These are phyloP conservation scores for Turdus rufiventris DNA, from an alignment of 2,113 vertebrate genomes.

Conservation along the genomic window DNA sequence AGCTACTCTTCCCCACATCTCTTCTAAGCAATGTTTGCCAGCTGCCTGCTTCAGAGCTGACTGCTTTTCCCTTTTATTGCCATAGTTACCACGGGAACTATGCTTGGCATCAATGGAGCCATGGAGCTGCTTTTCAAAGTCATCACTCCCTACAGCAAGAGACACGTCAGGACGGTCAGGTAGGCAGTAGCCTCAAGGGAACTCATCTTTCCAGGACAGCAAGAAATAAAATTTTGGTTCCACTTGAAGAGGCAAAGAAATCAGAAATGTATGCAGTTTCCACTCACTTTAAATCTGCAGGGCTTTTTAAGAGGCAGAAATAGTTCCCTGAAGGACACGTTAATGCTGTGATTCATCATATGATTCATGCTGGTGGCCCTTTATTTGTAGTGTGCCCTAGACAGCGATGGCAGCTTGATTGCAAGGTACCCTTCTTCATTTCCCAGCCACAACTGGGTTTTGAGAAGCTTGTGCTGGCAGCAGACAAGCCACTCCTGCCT, in stretches of 20 bases:
- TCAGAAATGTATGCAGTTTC: slow-evolving; percentile 25
- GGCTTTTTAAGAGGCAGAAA: slow-evolving; percentile 20
- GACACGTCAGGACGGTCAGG: slow-evolving; percentile 78
- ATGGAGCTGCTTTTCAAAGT: slow-evolving; percentile 84
- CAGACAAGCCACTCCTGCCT: neutral
- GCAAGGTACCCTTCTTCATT: neutral
- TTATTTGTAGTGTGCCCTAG: neutral
- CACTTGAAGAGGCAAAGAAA: slow-evolving; percentile 35
- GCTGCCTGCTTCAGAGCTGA: neutral
- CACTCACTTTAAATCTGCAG: neutral
- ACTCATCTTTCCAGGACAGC: neutral
- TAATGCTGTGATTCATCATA: slow-evolving; percentile 24
- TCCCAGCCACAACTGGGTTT: neutral
- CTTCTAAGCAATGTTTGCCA: neutral
- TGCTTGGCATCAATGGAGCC: slow-evolving; percentile 83
- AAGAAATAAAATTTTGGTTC: slow-evolving; percentile 54
- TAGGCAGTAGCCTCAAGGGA: slow-evolving; percentile 66
- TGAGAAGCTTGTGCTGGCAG: neutral
- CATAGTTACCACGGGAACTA: slow-evolving; percentile 79
- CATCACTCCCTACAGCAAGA: slow-evolving; percentile 80
- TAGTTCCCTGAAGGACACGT: neutral
- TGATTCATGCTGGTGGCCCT: slow-evolving; percentile 37
- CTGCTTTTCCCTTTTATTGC: slow-evolving; percentile 27
- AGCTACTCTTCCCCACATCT: neutral
- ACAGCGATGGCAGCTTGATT: neutral